Base-by-base conservation (phyloP, 2,888 invertebrate genomes). In the Abrostola tripartita region DNA sequence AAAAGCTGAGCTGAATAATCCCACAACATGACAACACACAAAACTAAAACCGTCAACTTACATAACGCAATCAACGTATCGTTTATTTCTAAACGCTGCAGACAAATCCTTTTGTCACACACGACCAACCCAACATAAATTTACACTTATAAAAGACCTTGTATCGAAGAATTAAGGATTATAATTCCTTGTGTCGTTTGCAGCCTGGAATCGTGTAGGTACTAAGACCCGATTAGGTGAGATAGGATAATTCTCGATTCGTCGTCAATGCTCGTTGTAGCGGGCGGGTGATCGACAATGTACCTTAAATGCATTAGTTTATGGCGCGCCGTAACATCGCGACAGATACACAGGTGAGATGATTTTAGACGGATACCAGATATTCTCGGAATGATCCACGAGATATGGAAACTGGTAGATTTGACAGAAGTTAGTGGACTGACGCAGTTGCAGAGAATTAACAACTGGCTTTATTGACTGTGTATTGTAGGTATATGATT, bases 91-190 rank as follows among this genome's bases (percentile, higher is more conserved):
- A 90, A 92, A 90, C 88, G 85, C 80, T 87, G 81, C 87, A 89
- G 89, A 92, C 92, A 92, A 93, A 93, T 92, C 92, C 90, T 88
- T 87, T 88, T 89, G 90, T 90, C 91, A 92, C 90, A 90, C 84
- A 85, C 81, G 77, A 81, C 82, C 78, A 76, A 51, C 83, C 89
- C 73, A 85, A 60, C n/a, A 38, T 67, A 53, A 10, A 8, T 9
- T 8, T 70, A 52, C 82, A 60, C 9, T 6, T 42, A 6, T 0
- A 11, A 6, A 4, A 9, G 14, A 41, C 64, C 62, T 79, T 85
- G 76, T 62, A 4, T 11, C 0, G 11, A 40, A 6, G 9, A 0
- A 0, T 40, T 83, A 89, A 68, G 75, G 79, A 76, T 78, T 51
- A 79, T 68, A 71, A 61, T 85, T 0, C 44, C 6, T 40, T 64